Conservation (phyloP, 2,113 vertebrate genomes). For the Otis tarda region DNA sequence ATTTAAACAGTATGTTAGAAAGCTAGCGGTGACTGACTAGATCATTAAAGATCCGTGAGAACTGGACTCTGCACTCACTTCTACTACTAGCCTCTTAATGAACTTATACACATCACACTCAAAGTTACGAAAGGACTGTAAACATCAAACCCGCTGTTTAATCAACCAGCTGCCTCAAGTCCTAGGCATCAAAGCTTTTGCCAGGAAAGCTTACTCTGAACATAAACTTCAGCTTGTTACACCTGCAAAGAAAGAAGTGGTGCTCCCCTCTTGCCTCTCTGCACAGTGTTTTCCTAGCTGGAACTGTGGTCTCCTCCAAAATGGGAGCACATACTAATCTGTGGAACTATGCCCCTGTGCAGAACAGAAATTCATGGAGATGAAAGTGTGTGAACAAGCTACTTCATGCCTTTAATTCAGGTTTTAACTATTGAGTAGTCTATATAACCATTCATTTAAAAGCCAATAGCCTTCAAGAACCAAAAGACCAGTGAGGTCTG, state of each 20-base stretch:
- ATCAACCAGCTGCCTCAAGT: not conserved
- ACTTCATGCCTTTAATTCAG: not conserved
- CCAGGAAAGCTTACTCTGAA: not conserved
- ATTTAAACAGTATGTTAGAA: not conserved
- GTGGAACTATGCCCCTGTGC: not conserved
- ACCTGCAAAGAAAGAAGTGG: not conserved
- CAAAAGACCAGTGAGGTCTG: not conserved
- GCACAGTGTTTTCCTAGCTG: not conserved
- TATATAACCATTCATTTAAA: not conserved
- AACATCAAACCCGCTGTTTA: not conserved
- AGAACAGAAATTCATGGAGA: not conserved
- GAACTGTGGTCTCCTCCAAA: not conserved
- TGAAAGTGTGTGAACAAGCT: not conserved
- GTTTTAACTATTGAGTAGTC: not conserved
- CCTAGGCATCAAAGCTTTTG: not conserved
- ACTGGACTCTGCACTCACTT: not conserved
- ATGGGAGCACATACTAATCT: not conserved
- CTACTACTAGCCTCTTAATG: not conserved
- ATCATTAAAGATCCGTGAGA: not conserved
- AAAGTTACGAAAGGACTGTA: not conserved
- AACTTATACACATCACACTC: not conserved
- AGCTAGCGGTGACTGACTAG: not conserved
- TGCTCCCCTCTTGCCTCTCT: not conserved
- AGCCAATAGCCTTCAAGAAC: not conserved
- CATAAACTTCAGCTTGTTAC: not conserved